Percentiles rank a stretch among this genome's conserved stretches.
Conservation (phyloP, 1,140 invertebrate species). For the Philaenus spumarius region DNA sequence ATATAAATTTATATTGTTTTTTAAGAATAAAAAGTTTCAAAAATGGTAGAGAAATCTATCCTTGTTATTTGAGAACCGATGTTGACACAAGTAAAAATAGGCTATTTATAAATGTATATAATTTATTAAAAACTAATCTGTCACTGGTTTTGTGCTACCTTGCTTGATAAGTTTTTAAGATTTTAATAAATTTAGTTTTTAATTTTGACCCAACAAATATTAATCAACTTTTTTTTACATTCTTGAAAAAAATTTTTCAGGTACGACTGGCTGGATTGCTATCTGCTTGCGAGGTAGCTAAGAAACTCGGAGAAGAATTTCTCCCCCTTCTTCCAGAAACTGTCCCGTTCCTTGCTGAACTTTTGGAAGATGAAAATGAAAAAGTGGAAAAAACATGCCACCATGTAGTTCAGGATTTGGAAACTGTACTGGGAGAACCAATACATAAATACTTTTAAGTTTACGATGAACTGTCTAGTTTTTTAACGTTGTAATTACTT, state of each 20-base stretch:
- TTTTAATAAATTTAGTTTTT: no score
- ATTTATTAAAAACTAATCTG: no score
- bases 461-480: neutral
- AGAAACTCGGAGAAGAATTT: slow-evolving; percentile 74
- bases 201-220: no score
- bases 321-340: slow-evolving; percentile 72
- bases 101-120: no score
- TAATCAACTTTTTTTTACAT: slow-evolving; percentile 1
- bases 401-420: slow-evolving; percentile 65
- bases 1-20: no score
- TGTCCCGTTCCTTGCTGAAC: slow-evolving; percentile 73
- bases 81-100: no score
- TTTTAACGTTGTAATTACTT: no score
- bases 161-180: no score
- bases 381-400: slow-evolving; percentile 67
- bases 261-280: slow-evolving; percentile 49
- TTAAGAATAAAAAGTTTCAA: no score
- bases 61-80: no score
- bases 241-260: slow-evolving; percentile 28
- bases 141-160: no score
- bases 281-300: slow-evolving; percentile 60
- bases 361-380: slow-evolving; percentile 76
- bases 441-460: slow-evolving; percentile 78
- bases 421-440: slow-evolving; percentile 75
- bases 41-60: no score